These are phyloP conservation scores for Acanthoscelides obtectus DNA, from an alignment of 2,888 invertebrate species.

Conservation along the genomic window DNA sequence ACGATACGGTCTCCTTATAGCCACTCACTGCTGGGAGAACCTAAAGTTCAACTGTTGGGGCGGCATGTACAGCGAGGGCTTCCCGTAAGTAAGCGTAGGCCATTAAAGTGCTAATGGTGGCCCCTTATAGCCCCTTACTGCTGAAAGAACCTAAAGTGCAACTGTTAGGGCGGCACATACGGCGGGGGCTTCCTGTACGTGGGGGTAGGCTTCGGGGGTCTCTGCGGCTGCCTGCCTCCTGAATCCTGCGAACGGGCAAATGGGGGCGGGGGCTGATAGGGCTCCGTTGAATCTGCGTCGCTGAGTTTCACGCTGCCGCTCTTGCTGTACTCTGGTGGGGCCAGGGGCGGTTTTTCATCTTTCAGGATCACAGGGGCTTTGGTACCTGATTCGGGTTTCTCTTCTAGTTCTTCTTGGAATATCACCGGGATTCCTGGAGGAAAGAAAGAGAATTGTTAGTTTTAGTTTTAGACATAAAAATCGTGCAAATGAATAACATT, in stretches of 20 bases:
- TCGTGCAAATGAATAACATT: no score
- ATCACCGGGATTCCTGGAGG: constrained; percentile 76
- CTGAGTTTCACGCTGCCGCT: constrained; percentile 44
- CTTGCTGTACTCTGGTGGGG: constrained; percentile 72
- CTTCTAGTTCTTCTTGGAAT: constrained; percentile 87
- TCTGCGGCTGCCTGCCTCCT: constrained; percentile 59
- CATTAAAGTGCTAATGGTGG: background rate
- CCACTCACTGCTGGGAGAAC: constrained; percentile 40
- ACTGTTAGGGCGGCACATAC: constrained; percentile 90
- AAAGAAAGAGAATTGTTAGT: no score
- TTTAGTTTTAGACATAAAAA: no score
- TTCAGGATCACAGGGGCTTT: constrained; percentile 91
- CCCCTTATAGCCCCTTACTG: constrained; percentile 36
- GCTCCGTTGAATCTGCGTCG: constrained; percentile 58
- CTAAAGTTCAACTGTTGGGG: constrained; percentile 66
- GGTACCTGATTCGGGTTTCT: constrained; percentile 83
- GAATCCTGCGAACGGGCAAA: constrained; percentile 71
- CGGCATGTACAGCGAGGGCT: constrained; percentile 95
- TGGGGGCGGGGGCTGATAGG: constrained; percentile 89
- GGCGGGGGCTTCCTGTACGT: constrained; percentile 95
- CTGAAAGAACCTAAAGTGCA: constrained; percentile 43
- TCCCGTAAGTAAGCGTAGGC: constrained; percentile 89
- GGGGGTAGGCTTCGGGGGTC: constrained; percentile 71
- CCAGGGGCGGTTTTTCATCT: constrained; percentile 89
- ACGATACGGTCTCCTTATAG: no score